Base-by-base conservation (phyloP, 2,797 vertebrate species). In the Crenuchus spilurus region DNA sequence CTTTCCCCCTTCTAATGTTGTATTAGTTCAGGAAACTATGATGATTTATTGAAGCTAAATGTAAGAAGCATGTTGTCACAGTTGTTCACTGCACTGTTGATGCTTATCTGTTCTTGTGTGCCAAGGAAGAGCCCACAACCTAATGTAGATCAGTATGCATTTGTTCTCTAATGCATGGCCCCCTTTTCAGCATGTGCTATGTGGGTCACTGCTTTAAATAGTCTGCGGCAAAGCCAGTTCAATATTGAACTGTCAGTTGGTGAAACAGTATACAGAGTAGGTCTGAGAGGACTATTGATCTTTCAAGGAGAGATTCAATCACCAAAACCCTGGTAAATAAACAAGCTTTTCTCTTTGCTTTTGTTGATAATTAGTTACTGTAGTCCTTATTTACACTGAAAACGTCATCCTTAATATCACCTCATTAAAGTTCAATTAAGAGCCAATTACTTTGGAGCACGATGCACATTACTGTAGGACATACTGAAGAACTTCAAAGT, bases 201-300 rank as follows among this genome's bases (percentile, higher is more conserved):
- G 55, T 78, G 70, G 80, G 86, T 83, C 80, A 84, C 22, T 65
- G 76, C 77, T 85, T 80, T 76, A 72, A 76, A 83, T 80, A 81
- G 82, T 76, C 37, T 33, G 49, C 60, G 30, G 33, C 10, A 74
- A 70, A 76, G 49, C 41, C 69, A 74, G 55, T 39, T 75, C 46
- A 81, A 62, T 79, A 77, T 76, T 68, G 72, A 79, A 46, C 60
- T 66, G 24, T 74, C 54, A 14, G 18, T 31, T 39, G 31, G 35
- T 76, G 49, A 60, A 72, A 67, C 57, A 65, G 49, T 52, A 33
- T 49, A 31, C 52, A 14, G 48, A 63, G 54, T 66, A 75, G 66
- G 55, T 76, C 61, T 79, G 39, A 68, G 42, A 69, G 75, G 44
- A 60, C 13, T 65, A 83, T 82, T 67, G 82, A 85, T 82, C 73